These are phyloP conservation scores for Tetrax tetrax DNA, from an alignment of 2,113 vertebrate species.

Conservation along the genomic window DNA sequence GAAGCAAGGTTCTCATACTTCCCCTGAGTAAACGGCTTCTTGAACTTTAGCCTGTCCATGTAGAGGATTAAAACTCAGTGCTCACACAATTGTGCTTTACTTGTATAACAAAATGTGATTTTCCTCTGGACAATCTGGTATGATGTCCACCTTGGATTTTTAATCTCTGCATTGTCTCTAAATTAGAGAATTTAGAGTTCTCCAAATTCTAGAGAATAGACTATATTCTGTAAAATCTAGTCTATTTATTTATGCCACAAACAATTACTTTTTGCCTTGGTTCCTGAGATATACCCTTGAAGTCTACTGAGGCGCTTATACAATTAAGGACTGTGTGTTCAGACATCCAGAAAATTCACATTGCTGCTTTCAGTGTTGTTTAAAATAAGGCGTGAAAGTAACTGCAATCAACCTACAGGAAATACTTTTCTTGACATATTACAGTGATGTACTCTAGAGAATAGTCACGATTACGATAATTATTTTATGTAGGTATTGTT, in stretches of 20 bases:
- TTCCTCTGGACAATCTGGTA: background rate
- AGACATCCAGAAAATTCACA: background rate
- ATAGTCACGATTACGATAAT: background rate
- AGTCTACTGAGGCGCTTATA: background rate
- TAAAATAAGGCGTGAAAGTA: conserved; percentile 8
- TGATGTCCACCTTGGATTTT: background rate
- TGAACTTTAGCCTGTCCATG: background rate
- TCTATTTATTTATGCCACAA: background rate
- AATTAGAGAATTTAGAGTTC: background rate
- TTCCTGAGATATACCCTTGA: background rate
- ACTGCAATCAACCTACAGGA: background rate
- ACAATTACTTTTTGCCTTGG: background rate
- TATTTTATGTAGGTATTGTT: background rate
- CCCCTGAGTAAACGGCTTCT: background rate
- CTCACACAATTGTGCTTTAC: background rate
- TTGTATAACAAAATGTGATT: background rate
- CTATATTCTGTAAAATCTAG: background rate
- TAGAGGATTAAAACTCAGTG: background rate
- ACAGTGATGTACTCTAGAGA: background rate
- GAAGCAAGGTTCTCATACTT: background rate
- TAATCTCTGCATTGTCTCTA: background rate
- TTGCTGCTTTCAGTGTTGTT: background rate
- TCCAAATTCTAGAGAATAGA: background rate
- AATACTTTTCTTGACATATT: background rate
- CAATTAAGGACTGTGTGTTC: background rate